Evolutionary conservation across 92 coral and sea anemone species (phyloP).

Genomic region (Epizoanthus rinbou): DNA sequence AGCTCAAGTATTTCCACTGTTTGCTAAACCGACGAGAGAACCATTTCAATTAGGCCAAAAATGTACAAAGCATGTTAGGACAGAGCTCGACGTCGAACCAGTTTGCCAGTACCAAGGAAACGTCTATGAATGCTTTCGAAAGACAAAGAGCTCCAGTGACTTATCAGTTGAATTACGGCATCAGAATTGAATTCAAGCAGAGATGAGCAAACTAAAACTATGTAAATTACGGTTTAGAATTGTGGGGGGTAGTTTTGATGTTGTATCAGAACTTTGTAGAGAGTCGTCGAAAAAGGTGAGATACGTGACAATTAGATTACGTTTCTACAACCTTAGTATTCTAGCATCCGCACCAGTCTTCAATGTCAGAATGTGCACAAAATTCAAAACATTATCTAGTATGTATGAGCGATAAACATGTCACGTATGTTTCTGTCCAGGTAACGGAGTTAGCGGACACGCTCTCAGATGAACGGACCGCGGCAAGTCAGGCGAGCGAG

Average conservation of each 20-base stretch:
- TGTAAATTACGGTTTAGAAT: constrained; percentile 21
- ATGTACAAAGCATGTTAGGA: not conserved
- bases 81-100: not conserved
- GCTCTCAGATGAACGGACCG: constrained; percentile 88
- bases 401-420: not conserved
- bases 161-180: no score
- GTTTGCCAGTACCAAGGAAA: not conserved
- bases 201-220: constrained; percentile 27
- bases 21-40: not conserved
- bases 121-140: no score
- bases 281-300: constrained; percentile 26
- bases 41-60: not conserved
- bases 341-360: constrained; percentile 1
- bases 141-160: no score
- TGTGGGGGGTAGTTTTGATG: constrained; percentile 28
- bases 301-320: no score
- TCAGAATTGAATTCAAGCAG: not conserved
- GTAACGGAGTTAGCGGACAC: constrained; percentile 85
- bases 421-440: constrained; percentile 42
- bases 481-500: constrained; percentile 85
- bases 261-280: constrained; percentile 23
- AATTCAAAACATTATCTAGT: not conserved
- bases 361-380: not conserved
- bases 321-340: not conserved
- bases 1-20: not conserved